These are phyloP conservation scores for Syrphus vitripennis DNA, from an alignment of 2,888 invertebrate genomes.

Conservation along the genomic window DNA sequence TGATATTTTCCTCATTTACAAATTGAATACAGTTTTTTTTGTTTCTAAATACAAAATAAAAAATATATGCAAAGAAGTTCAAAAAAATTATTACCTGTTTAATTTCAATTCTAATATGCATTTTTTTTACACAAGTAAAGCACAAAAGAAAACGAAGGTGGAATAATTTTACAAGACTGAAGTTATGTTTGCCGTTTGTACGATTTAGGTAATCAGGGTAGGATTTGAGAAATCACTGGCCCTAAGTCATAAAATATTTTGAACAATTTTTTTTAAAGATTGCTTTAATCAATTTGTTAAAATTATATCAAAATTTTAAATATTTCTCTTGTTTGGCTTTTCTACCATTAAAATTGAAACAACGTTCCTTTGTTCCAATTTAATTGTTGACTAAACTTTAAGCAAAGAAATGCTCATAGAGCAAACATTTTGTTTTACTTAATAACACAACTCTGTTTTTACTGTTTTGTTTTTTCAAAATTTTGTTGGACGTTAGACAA, in stretches of 20 bases:
- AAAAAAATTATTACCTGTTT: not conserved
- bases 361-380: too few species aligned
- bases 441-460: too few species aligned
- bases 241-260: too few species aligned
- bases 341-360: too few species aligned
- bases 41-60: not conserved
- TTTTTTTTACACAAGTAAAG: not conserved
- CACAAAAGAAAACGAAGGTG: not conserved
- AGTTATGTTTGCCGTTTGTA: not conserved
- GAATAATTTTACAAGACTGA: not conserved
- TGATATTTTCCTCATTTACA: slow-evolving; percentile 16
- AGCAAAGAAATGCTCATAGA: too few species aligned
- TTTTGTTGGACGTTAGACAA: too few species aligned
- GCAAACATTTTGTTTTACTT: too few species aligned
- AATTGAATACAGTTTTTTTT: not conserved
- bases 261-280: too few species aligned
- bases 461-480: too few species aligned
- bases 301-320: not conserved
- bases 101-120: not conserved
- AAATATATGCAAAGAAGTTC: not conserved
- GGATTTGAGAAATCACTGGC: not conserved
- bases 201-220: not conserved
- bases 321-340: too few species aligned
- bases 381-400: too few species aligned
- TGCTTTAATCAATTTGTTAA: too few species aligned